Evolutionary conservation across 2,888 invertebrate genomes (phyloP), one percentile per base, ranked within the genome.

Genomic region (Cephus pygmeus): DNA sequence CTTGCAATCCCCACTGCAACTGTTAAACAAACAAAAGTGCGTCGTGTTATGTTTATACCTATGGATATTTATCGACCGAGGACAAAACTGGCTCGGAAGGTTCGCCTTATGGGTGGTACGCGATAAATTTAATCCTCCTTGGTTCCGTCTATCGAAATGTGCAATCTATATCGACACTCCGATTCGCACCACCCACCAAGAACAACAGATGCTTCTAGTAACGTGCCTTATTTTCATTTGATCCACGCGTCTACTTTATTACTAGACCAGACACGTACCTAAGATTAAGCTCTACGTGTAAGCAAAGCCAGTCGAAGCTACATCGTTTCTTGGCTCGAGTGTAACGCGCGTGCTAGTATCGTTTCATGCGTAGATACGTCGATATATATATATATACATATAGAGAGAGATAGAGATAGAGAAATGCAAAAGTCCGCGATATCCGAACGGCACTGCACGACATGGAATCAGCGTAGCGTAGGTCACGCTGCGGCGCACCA

Each of bases 381-480:
- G 73, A 30, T 34, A 73, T 34, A 12, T 34, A 34, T 35, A 12
- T 12, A 35, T 35, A 35, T 12, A 35, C 12, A 3, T 12, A 11
- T 0, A 34, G 11, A 34, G n/a, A n/a, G n/a, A n/a, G n/a, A n/a
- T 9, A 9, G 34, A 9, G 34, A 34, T 30, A 68, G 75, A 79
- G 68, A 69, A 36, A 30, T 36, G 76, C 76, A 76, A 73, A 69
- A 75, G 76, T 75, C 74, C 81, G 71, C 31, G 31, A 31, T 23
- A 23, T 23, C 56, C 56, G 6, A 56, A 56, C 23, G 23, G 23
- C 56, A 56, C 23, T 56, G 23, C 23, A 23, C 56, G 56, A 23
- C 56, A 56, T 56, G 56, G 23, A 56, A 56, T 23, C 23, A 56
- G 56, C 56, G 56, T 56, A 23, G 23, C 56, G 23, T 56, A 56